These are phyloP conservation scores for Eurosta solidaginis DNA, from an alignment of 1,140 invertebrate species.

Conservation along the genomic window DNA sequence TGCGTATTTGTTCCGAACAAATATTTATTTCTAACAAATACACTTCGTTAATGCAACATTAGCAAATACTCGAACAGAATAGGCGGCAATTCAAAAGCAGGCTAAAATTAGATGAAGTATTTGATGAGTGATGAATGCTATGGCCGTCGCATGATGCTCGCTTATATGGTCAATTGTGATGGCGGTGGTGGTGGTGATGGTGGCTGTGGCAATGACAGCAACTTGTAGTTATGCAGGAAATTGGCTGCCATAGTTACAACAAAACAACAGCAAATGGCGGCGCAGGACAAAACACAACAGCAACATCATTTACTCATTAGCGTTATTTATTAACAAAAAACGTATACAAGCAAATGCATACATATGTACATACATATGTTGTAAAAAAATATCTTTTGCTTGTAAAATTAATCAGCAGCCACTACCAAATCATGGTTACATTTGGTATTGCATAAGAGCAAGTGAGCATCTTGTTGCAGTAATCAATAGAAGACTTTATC, in stretches of 20 bases:
- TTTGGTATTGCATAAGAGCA: neutral
- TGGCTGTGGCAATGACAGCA: too few relatives aligned
- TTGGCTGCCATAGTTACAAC: neutral
- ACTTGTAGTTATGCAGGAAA: too few relatives aligned
- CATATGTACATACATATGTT: neutral
- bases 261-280: neutral
- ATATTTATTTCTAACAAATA: neutral
- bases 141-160: too few relatives aligned
- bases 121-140: constrained; percentile 22
- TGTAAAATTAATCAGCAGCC: neutral
- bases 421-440: neutral
- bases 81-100: neutral
- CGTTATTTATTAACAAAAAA: neutral
- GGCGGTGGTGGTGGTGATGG: neutral
- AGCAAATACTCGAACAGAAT: neutral
- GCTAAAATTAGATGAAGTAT: neutral
- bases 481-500: neutral
- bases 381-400: neutral
- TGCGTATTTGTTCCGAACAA: constrained; percentile 10
- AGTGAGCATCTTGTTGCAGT: neutral
- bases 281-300: too few relatives aligned
- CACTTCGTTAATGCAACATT: constrained; percentile 12
- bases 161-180: too few relatives aligned
- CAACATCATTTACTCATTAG: neutral
- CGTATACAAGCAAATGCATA: neutral